phyloP scores from a whole-genome alignment of 2,113 vertebrate species.

The Salvelinus namaycush region DNA sequence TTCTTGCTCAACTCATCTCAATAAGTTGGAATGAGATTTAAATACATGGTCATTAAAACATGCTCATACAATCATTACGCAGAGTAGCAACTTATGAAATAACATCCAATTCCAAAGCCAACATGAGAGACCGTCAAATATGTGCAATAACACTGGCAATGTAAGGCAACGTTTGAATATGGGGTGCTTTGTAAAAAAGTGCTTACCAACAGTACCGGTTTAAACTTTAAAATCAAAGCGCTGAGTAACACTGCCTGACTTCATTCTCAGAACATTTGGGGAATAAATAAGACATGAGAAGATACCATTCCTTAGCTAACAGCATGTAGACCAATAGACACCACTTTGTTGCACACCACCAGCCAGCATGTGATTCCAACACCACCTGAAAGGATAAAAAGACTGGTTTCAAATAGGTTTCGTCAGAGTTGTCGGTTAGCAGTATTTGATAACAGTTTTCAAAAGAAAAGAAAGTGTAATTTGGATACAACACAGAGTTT shows the following conservation, averaged over 20 bases:
- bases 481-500: neutral
- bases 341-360: constrained; percentile 85
- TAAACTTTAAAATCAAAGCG: too few species aligned
- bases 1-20: too few species aligned
- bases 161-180: neutral
- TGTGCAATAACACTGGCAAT: neutral
- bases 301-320: constrained; percentile 71
- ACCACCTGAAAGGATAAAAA: constrained; percentile 73
- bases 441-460: neutral
- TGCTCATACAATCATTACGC: too few species aligned
- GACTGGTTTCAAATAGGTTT: neutral
- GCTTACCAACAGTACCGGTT: neutral
- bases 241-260: neutral
- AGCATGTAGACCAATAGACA: constrained; percentile 78
- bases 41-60: too few species aligned
- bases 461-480: neutral
- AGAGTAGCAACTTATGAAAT: too few species aligned
- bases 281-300: neutral
- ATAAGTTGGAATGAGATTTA: too few species aligned
- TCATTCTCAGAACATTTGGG: neutral
- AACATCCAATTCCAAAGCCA: too few species aligned
- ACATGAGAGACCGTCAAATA: neutral
- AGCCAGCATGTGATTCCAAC: constrained; percentile 87
- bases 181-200: neutral
- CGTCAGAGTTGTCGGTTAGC: neutral